Evolutionary conservation across 2,113 vertebrate species (phyloP).

Genomic region (Megaceryle maxima): DNA sequence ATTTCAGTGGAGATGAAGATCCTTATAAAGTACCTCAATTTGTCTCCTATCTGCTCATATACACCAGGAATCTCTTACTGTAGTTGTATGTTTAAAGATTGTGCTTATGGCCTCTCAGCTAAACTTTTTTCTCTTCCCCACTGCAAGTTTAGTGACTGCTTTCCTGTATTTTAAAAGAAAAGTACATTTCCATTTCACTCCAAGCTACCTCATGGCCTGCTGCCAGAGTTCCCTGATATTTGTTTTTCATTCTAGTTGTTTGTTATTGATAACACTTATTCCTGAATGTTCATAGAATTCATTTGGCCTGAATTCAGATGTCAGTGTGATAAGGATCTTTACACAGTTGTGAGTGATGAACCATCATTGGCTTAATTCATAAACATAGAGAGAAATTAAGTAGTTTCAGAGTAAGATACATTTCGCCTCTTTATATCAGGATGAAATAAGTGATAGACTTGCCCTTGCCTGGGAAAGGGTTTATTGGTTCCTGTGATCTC

Average conservation of each 20-base stretch:
- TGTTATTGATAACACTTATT: neutral
- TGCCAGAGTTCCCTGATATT: neutral
- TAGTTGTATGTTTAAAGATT: neutral
- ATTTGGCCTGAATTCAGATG: neutral
- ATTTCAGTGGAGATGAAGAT: constrained; percentile 8
- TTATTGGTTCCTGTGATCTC: neutral
- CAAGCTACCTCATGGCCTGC: neutral
- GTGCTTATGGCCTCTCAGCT: neutral
- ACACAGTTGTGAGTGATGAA: neutral
- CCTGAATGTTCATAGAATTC: neutral
- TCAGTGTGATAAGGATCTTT: accelerated
- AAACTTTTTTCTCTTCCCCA: neutral
- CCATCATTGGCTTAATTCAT: neutral
- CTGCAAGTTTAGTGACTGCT: neutral
- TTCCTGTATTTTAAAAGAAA: neutral
- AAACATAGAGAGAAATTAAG: neutral
- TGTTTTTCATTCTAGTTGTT: neutral
- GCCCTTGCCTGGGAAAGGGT: neutral
- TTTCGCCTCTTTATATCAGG: neutral
- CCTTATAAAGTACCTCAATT: constrained; percentile 13
- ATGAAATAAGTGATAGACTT: neutral
- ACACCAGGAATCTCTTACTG: neutral
- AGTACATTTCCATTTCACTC: neutral
- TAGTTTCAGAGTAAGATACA: neutral
- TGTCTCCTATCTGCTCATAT: neutral